phyloP scores from a whole-genome alignment of 2,888 invertebrate genomes.

The Drosophila phalerata region DNA sequence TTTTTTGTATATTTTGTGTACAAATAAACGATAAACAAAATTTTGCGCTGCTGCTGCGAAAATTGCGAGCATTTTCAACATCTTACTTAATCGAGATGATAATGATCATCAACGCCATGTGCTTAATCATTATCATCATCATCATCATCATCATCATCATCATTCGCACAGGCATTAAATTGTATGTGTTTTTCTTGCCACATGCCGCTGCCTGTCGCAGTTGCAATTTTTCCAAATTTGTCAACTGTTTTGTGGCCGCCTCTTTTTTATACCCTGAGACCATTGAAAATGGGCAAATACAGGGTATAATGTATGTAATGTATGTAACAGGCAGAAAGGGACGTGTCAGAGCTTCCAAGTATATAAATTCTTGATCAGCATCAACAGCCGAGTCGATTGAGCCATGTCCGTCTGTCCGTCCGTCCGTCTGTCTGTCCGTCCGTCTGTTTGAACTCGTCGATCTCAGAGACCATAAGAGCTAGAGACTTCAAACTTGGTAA shows the following conservation, averaged over 20 bases:
- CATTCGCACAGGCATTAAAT: constrained; percentile 36
- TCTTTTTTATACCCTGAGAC: neutral
- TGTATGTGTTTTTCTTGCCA: constrained; percentile 12
- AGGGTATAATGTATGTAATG: too few relatives aligned
- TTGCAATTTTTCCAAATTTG: constrained; percentile 78
- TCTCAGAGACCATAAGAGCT: too few relatives aligned
- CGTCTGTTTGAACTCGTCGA: too few relatives aligned
- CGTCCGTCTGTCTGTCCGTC: too few relatives aligned
- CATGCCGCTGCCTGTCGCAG: constrained; percentile 35
- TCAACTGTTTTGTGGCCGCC: constrained; percentile 63
- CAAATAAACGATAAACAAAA: constrained; percentile 61
- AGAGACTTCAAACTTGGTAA: too few relatives aligned
- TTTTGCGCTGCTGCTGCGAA: constrained; percentile 47
- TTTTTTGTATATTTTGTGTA: constrained; percentile 19
- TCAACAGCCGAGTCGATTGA: too few relatives aligned
- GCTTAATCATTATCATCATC: constrained; percentile 32
- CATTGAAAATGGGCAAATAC: too few relatives aligned
- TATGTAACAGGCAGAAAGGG: too few relatives aligned
- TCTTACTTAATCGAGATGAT: constrained; percentile 50
- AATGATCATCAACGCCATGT: constrained; percentile 32
- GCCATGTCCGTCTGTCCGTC: too few relatives aligned
- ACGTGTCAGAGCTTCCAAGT: too few relatives aligned
- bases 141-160: constrained; percentile 37
- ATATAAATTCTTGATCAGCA: too few relatives aligned
- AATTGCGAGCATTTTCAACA: constrained; percentile 39